Conservation (phyloP, 2,113 vertebrate species). For the Passerina amoena region DNA sequence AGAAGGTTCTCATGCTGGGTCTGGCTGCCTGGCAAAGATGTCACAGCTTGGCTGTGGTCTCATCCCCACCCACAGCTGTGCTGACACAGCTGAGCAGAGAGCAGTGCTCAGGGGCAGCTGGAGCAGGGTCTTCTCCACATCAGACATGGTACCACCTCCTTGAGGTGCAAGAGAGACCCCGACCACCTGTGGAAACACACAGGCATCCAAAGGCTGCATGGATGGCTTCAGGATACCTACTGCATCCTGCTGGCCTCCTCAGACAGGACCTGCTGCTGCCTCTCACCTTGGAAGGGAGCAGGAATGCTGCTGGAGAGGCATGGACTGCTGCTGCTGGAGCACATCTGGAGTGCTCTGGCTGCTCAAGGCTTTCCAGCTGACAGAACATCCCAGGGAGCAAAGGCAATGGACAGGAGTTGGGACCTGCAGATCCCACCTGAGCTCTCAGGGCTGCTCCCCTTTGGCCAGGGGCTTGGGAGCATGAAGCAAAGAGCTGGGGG, state of each 20-base stretch:
- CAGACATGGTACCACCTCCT: neutral
- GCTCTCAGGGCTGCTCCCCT: neutral
- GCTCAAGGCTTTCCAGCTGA: neutral
- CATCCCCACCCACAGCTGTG: neutral
- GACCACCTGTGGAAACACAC: neutral
- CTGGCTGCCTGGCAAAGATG: neutral
- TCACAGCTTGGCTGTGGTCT: accelerated
- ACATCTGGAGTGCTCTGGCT: neutral
- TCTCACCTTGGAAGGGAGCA: neutral
- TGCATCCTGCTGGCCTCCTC: neutral
- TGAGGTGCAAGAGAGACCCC: neutral
- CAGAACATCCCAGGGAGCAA: neutral
- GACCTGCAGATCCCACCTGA: neutral
- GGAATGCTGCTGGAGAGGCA: neutral
- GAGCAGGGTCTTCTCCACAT: neutral
- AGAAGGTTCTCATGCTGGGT: neutral
- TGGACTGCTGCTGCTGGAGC: neutral
- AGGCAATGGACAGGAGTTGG: neutral
- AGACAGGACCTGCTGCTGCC: neutral
- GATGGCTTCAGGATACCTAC: neutral
- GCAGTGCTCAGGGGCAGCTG: neutral
- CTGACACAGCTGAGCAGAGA: neutral
- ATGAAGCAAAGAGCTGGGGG: neutral
- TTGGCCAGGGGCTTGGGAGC: neutral
- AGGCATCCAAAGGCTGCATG: neutral